Evolutionary conservation across 2,888 invertebrate genomes (phyloP), one percentile per base, ranked within the genome.

Genomic region (Sesamia inferens): DNA sequence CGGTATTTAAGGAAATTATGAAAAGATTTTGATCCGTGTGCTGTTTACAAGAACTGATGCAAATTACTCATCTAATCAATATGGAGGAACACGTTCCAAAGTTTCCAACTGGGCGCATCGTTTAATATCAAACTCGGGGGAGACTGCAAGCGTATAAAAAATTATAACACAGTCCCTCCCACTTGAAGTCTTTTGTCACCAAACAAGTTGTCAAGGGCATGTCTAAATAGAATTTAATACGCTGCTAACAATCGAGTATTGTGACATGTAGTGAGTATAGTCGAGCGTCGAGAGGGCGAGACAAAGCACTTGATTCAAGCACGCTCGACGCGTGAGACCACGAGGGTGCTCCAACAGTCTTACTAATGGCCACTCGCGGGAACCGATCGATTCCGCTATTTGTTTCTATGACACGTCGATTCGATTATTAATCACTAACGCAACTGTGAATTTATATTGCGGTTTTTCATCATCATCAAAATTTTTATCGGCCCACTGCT

Each of bases 301-400:
- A 88, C 90, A 88, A 88, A 85, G 88, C 88, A 79, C 91, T 92
- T 76, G 81, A 86, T 62, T 82, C 71, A 74, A 93, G 90, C 63
- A 86, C 77, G 69, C 92, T 92, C 79, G 78, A 82, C 84, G 76
- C 86, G 89, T 90, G 91, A 89, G 88, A 90, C 92, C 91, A 84
- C 82, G 87, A 92, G 90, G 76, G 88, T 81, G 65, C 92, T 90
- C 77, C 75, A 79, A 72, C 85, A 79, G 82, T 81, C 84, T 87
- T 82, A 82, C 91, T 93, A 93, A 93, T 93, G 90, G 89, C 90
- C 92, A 91, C 92, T 92, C 87, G 75, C 81, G 71, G 68, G 70
- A 74, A 75, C 74, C 84, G 85, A 89, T 90, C 89, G 90, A 90
- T 88, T 71, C 86, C 71, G 79, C 81, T 83, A 87, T 83, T 85